A percentile compares a stretch with the other conserved stretches of the same genome.
Conservation (phyloP, 2,888 invertebrate genomes). For the Geophilus truncorum region DNA sequence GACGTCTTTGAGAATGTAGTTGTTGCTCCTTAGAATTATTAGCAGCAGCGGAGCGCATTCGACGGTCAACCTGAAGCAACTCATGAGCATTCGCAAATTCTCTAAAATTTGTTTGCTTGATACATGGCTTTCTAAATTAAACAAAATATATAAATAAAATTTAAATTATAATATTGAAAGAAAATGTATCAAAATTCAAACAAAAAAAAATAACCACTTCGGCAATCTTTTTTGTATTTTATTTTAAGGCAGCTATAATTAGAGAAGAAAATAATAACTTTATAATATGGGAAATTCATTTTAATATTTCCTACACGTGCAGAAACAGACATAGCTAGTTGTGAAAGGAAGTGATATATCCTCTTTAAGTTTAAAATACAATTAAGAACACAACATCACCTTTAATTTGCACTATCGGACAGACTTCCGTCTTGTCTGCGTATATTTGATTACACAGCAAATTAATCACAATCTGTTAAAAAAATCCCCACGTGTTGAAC, state of each 20-base stretch:
- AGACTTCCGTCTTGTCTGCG: background rate
- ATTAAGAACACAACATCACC: background rate
- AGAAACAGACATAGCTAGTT: background rate
- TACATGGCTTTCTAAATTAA: background rate
- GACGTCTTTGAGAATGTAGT: background rate
- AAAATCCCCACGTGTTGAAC: too few species aligned
- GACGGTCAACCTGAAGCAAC: background rate
- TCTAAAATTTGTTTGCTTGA: background rate
- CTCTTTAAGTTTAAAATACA: too few species aligned
- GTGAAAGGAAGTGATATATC: background rate
- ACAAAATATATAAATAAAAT: background rate
- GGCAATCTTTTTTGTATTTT: too few species aligned
- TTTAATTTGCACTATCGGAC: background rate
- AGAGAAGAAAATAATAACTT: too few species aligned
- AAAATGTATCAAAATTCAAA: too few species aligned
- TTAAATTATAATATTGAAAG: too few species aligned
- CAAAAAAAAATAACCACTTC: too few species aligned
- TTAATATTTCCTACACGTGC: background rate
- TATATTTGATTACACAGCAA: too few species aligned
- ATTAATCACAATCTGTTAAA: too few species aligned
- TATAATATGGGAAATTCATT: too few species aligned
- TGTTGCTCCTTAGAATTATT: background rate
- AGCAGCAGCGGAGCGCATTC: background rate
- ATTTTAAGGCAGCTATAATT: too few species aligned
- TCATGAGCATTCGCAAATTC: background rate